Base-by-base conservation (phyloP, 2,888 invertebrate species). In the Ochropacha duplaris region DNA sequence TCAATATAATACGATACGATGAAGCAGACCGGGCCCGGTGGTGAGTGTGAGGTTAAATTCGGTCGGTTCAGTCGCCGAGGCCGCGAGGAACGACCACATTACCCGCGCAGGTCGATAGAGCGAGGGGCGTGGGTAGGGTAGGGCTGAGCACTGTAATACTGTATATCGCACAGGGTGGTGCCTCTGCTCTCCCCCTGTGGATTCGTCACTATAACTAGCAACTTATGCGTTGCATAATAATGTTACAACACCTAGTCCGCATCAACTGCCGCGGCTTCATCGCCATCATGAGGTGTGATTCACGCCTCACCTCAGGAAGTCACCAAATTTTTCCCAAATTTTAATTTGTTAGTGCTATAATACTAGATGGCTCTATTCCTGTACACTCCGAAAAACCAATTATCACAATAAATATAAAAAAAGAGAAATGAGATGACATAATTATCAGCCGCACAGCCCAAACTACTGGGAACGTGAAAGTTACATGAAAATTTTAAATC, bases 61-160 rank as follows among this genome's bases (percentile, higher is more conserved):
- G 74, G 72, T 78, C 76, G 81, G 75, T 72, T 77, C 76, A 80
- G 81, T 79, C 81, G 79, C 74, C 72, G 72, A 81, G 83, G 79
- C 78, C 71, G 76, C 72, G 74, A 76, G 78, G 69, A 72, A 79
- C 78, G 72, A 76, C 79, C 75, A 79, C 79, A 84, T 81, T 81
- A 83, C 84, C 79, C 80, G 91, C 90, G 90, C 90, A 90, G 91
- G 91, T 92, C 92, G 92, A 90, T 88, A 91, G 84, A 88, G 86
- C 85, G 82, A 79, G 86, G 81, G 80, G 80, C 72, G 88, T 83
- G 89, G 89, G 89, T 87, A 84, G 88, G 81, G 84, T 77, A 79
- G 81, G 79, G 84, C 77, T 79, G 81, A 79, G 80, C 79, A 79
- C 62, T 81, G 26, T 28, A 44, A 44, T 44, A 28, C 22, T 11